These are phyloP conservation scores for Archivesica marissinica DNA, from an alignment of 1,140 invertebrate species.

Conservation along the genomic window DNA sequence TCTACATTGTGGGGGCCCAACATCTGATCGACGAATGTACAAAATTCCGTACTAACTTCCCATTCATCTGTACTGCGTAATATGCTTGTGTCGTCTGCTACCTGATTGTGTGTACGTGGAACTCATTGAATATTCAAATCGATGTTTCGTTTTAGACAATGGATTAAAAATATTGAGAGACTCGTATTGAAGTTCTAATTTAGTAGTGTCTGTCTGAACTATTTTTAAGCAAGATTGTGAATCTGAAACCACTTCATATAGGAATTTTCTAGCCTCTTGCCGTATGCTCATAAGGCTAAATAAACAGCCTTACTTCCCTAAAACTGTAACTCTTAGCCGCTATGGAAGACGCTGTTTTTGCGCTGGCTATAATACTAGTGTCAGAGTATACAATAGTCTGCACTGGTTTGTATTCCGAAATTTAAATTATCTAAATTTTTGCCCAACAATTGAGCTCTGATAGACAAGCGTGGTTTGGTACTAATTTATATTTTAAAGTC, in stretches of 20 bases:
- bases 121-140: not conserved
- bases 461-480: not conserved
- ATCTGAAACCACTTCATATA: conserved; percentile 13
- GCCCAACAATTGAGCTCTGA: not conserved
- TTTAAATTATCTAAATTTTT: not conserved
- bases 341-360: not conserved
- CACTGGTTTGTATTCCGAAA: not conserved
- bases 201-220: not conserved
- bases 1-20: too few relatives aligned
- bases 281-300: not conserved
- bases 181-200: not conserved
- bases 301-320: conserved; percentile 1
- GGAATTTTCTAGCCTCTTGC: not conserved
- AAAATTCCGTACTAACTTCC: too few relatives aligned
- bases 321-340: conserved; percentile 21
- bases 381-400: not conserved
- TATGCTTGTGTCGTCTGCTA: conserved; percentile 28
- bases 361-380: not conserved
- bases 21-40: too few relatives aligned
- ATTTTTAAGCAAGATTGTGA: not conserved
- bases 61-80: not conserved
- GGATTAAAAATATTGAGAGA: not conserved
- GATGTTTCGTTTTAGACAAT: conserved; percentile 1
- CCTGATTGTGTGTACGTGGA: not conserved
- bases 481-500: not conserved